phyloP scores from a whole-genome alignment of 2,113 vertebrate species.

The Tricholaema leucomelas region DNA sequence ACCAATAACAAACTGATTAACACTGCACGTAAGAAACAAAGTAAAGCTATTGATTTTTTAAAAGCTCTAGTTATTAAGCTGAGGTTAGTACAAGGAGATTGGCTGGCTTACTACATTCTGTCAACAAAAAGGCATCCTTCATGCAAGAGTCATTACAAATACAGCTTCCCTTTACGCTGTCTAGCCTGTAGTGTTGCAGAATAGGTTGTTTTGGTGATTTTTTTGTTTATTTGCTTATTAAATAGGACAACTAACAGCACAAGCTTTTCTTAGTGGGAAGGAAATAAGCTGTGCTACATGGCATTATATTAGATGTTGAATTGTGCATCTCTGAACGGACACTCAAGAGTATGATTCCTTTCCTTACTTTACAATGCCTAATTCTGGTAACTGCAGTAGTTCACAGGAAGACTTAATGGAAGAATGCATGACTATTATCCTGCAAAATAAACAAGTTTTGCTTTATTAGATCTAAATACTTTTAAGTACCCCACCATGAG shows the following conservation, averaged over 20 bases:
- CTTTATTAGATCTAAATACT: not conserved
- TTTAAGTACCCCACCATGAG: not conserved
- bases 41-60: not conserved
- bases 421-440: not conserved
- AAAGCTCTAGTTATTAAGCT: not conserved
- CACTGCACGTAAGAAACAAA: not conserved
- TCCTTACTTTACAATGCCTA: not conserved
- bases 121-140: not conserved
- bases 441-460: not conserved
- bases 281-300: not conserved
- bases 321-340: not conserved
- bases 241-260: not conserved
- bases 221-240: not conserved
- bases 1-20: not conserved
- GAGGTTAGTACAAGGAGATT: not conserved
- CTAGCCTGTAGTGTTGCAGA: not conserved
- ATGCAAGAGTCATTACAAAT: not conserved
- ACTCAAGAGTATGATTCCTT: not conserved
- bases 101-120: not conserved
- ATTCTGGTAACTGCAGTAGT: not conserved
- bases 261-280: not conserved
- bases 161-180: not conserved
- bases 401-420: not conserved
- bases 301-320: not conserved
- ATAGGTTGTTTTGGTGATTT: not conserved